Percentiles rank a stretch among this genome's conserved stretches.
Conservation (phyloP, 2,888 invertebrate species). For the Nymphalis c-album region DNA sequence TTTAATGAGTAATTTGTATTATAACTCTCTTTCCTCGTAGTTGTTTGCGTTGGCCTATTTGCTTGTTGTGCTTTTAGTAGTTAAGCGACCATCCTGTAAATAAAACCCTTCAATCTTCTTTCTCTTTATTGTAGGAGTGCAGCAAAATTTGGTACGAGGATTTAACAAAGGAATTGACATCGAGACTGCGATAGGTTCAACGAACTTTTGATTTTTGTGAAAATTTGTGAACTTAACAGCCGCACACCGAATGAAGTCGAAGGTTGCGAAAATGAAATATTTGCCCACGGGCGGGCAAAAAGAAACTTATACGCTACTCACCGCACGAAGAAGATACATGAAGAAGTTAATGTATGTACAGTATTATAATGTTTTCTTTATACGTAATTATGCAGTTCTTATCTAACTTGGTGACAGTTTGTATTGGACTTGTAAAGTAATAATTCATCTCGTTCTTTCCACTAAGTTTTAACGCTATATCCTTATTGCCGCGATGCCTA, state of each 20-base stretch:
- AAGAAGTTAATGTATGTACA: conserved; percentile 84
- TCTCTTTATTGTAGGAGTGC: conserved; percentile 62
- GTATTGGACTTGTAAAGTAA: neutral
- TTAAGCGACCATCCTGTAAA: conserved; percentile 55
- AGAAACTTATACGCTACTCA: conserved; percentile 83
- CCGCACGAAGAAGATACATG: conserved; percentile 84
- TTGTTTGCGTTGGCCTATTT: conserved; percentile 39
- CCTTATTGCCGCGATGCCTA: conserved; percentile 17
- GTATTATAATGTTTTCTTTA: conserved; percentile 27
- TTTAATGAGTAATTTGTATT: conserved; percentile 28
- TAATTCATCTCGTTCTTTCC: neutral
- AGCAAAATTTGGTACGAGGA: conserved; percentile 34
- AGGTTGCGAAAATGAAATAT: conserved; percentile 82
- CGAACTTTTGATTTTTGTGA: conserved; percentile 25
- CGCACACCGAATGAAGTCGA: conserved; percentile 75
- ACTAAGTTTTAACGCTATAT: conserved; percentile 4
- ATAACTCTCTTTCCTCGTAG: conserved; percentile 29
- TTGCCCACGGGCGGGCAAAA: conserved; percentile 81
- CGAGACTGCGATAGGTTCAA: conserved; percentile 27
- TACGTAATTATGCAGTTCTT: neutral
- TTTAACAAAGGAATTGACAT: conserved; percentile 28
- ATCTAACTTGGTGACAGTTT: conserved; percentile 6
- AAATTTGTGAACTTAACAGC: conserved; percentile 37
- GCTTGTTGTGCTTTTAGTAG: conserved; percentile 27
- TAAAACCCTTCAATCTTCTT: conserved; percentile 60